Evolutionary conservation across 2,888 invertebrate genomes (phyloP).

Genomic region (Acleris holmiana): DNA sequence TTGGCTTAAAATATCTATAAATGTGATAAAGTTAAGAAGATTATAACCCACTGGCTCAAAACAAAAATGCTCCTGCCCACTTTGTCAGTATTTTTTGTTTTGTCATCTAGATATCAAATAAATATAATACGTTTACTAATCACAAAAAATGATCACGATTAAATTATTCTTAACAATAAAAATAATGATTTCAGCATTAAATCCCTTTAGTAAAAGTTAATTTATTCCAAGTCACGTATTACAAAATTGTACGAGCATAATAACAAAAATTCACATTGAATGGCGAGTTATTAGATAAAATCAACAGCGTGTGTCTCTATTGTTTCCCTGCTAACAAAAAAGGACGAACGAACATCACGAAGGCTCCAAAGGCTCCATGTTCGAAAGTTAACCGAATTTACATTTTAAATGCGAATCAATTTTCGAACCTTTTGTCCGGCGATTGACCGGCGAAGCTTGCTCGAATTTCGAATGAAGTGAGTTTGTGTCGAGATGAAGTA

Average conservation of each 20-base stretch:
- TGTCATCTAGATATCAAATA: too few relatives aligned
- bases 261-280: slow-evolving; percentile 31
- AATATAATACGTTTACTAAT: too few relatives aligned
- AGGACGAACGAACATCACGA: slow-evolving; percentile 35
- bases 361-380: slow-evolving; percentile 42
- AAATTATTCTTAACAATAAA: slow-evolving; percentile 25
- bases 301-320: slow-evolving; percentile 44
- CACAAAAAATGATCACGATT: slow-evolving; percentile 5
- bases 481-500: slow-evolving; percentile 19
- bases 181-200: slow-evolving; percentile 23
- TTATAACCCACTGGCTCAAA: too few relatives aligned
- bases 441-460: slow-evolving; percentile 26
- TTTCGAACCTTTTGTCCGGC: slow-evolving; percentile 43
- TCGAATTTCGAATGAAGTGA: slow-evolving; percentile 14
- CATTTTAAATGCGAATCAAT: slow-evolving; percentile 70
- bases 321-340: slow-evolving; percentile 46
- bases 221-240: slow-evolving; percentile 37
- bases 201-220: slow-evolving; percentile 26
- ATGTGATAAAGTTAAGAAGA: too few relatives aligned
- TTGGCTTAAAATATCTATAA: too few relatives aligned
- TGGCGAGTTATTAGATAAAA: slow-evolving; percentile 44
- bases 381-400: slow-evolving; percentile 60
- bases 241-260: slow-evolving; percentile 36
- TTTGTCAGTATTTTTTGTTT: too few relatives aligned
- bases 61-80: too few relatives aligned